These are phyloP conservation scores for Lipophrys pholis DNA, from an alignment of 2,113 vertebrate species.

Conservation along the genomic window DNA sequence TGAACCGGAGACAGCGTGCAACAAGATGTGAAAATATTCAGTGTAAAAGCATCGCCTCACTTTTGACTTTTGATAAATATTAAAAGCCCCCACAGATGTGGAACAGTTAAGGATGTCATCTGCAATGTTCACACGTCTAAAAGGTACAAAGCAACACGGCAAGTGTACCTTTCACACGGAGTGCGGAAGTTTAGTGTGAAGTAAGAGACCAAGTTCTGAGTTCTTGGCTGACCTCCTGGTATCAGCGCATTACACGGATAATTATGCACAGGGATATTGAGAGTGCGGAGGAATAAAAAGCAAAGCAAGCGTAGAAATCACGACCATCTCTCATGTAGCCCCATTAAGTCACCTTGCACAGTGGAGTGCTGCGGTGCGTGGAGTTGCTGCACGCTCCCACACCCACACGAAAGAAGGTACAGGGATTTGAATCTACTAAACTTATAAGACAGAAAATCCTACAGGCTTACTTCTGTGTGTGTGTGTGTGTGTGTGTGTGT, in stretches of 20 bases:
- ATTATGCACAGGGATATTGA: slow-evolving; percentile 49
- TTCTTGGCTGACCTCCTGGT: slow-evolving; percentile 28
- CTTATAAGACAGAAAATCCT: slow-evolving; percentile 47
- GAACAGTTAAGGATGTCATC: too few species aligned
- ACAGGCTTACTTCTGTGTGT: slow-evolving; percentile 33
- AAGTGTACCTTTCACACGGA: too few species aligned
- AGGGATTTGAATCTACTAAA: slow-evolving; percentile 56
- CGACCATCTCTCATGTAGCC: slow-evolving; percentile 66
- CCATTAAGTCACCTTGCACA: slow-evolving; percentile 70
- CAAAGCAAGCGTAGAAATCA: slow-evolving; percentile 34
- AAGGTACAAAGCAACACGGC: too few species aligned
- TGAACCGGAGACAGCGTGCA: slow-evolving; percentile 28
- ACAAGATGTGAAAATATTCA: slow-evolving; percentile 19
- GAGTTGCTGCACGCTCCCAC: slow-evolving; percentile 32
- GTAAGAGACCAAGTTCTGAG: slow-evolving; percentile 22
- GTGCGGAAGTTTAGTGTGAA: slow-evolving; percentile 23
- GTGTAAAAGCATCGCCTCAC: too few species aligned
- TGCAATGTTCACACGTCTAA: too few species aligned
- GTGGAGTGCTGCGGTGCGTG: slow-evolving; percentile 26
- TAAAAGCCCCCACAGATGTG: too few species aligned
- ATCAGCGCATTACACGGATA: slow-evolving; percentile 60
- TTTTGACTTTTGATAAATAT: too few species aligned
- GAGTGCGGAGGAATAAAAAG: slow-evolving; percentile 25
- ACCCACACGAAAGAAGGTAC: slow-evolving; percentile 35
- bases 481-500: neutral